Conservation (phyloP, 30 jellyfish, hydroid and myxozoan species). For the Hydra vulgaris region DNA sequence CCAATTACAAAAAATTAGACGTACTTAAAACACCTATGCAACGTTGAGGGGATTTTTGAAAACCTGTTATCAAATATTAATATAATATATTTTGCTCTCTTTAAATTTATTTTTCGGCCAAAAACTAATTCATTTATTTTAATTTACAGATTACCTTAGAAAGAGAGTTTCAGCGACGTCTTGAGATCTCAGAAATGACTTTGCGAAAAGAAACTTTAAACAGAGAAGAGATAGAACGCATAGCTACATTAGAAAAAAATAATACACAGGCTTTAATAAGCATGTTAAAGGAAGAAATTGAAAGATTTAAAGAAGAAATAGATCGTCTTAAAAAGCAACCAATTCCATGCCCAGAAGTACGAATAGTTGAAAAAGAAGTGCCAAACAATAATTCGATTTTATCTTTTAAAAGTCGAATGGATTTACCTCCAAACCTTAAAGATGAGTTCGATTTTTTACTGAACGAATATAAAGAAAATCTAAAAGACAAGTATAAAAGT, state of each 20-base stretch:
- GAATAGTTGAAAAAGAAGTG: slow-evolving; percentile 2
- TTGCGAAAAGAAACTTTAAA: slow-evolving; percentile 31
- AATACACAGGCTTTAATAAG: slow-evolving; percentile 53
- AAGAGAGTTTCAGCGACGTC: slow-evolving; percentile 38
- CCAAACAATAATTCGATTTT: slow-evolving; percentile 23
- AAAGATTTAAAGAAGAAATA: slow-evolving; percentile 61
- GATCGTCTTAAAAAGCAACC: slow-evolving; percentile 51
- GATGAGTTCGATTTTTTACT: slow-evolving; percentile 82
- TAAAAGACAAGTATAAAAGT: slow-evolving; percentile 40
- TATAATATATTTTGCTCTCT: neutral
- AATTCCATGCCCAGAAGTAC: slow-evolving; percentile 45
- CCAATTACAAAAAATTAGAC: too few species aligned
- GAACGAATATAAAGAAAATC: slow-evolving; percentile 54
- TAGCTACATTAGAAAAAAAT: slow-evolving; percentile 41
- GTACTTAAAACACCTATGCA: too few species aligned
- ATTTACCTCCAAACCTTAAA: slow-evolving; percentile 56
- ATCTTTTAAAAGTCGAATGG: slow-evolving; percentile 46
- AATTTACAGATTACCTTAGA: neutral
- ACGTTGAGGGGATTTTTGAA: too few species aligned
- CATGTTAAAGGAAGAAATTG: slow-evolving; percentile 61
- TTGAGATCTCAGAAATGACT: slow-evolving; percentile 52
- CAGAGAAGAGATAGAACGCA: slow-evolving; percentile 56
- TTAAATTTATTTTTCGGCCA: too few species aligned
- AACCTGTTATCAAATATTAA: too few species aligned
- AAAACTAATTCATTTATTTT: neutral